Evolutionary conservation across 2,797 vertebrate species (phyloP).

Genomic region (Botia almorhae): DNA sequence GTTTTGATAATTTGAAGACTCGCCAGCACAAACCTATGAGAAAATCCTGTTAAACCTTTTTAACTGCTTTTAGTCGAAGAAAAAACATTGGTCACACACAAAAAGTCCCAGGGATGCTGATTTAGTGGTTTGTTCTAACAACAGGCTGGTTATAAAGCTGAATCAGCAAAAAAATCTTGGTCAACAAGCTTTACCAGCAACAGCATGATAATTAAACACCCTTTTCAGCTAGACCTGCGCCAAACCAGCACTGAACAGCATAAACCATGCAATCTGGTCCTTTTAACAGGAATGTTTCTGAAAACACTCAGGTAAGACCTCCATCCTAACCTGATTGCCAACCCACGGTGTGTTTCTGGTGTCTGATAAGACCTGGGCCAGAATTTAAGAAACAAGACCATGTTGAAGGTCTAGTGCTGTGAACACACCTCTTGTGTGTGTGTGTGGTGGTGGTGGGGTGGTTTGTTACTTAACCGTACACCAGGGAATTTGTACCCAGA

Average conservation of each 20-base stretch:
- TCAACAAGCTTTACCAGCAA: not conserved
- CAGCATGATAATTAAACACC: not conserved
- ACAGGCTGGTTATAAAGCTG: not conserved
- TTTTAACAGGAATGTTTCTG: not conserved
- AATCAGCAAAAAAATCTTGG: constrained; percentile 12
- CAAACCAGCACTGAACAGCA: constrained; percentile 12
- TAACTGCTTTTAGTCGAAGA: not conserved
- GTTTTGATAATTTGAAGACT: not conserved
- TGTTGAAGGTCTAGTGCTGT: not conserved
- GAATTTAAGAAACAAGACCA: not conserved
- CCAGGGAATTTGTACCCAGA: no score
- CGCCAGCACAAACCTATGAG: not conserved
- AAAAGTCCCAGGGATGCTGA: not conserved
- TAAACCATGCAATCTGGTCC: not conserved
- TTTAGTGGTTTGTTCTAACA: not conserved
- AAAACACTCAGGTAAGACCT: not conserved
- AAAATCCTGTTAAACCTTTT: not conserved
- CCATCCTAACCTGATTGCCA: not conserved
- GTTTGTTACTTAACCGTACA: no score
- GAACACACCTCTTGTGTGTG: not conserved
- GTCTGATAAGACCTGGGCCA: not conserved
- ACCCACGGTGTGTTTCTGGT: not conserved
- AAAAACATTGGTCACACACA: not conserved
- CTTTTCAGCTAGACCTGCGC: not conserved
- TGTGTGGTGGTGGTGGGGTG: no score